A percentile compares a stretch with the other conserved stretches of the same genome.
Evolutionary conservation across 92 coral and sea anemone genomes (phyloP).

Genomic region (Epizoanthus stellaris): DNA sequence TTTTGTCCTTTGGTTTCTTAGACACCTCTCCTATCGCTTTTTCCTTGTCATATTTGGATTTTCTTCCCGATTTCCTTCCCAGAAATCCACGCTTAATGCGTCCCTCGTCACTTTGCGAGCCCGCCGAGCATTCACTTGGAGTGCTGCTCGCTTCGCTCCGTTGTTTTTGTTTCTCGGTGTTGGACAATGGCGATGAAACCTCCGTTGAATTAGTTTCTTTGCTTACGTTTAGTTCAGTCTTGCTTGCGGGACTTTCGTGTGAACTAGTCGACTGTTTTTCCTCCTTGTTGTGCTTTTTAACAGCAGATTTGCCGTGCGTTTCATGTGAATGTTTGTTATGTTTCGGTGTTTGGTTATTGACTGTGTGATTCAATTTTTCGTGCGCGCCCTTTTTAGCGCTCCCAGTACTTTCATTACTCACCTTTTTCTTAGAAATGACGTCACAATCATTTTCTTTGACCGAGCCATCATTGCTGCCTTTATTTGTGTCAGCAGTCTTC

Average conservation of each 20-base stretch:
- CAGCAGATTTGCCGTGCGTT: neutral
- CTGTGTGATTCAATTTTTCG: neutral
- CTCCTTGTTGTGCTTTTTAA: slow-evolving; percentile 1
- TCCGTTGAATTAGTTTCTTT: slow-evolving; percentile 8
- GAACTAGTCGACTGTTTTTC: neutral
- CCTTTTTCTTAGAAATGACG: slow-evolving; percentile 35
- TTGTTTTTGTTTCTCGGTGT: slow-evolving; percentile 4
- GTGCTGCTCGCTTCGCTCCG: slow-evolving; percentile 7
- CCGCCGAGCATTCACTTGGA: neutral
- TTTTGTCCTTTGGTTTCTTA: slow-evolving; percentile 68
- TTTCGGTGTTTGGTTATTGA: slow-evolving; percentile 6
- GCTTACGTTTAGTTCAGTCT: neutral
- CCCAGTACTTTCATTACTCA: slow-evolving; percentile 13
- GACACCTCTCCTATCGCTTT: slow-evolving; percentile 42
- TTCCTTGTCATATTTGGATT: slow-evolving; percentile 38
- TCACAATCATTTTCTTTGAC: slow-evolving; percentile 35
- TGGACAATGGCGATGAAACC: neutral
- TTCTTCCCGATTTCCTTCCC: slow-evolving; percentile 20
- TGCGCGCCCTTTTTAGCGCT: slow-evolving; percentile 30
- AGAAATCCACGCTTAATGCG: slow-evolving; percentile 32
- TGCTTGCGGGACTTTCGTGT: neutral
- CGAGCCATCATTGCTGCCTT: slow-evolving; percentile 29
- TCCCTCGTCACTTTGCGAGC: slow-evolving; percentile 41
- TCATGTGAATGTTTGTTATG: slow-evolving; percentile 17
- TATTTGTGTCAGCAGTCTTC: slow-evolving; percentile 40